Evolutionary conservation across 2,113 vertebrate genomes (phyloP).

Genomic region (Cyanocitta stelleri): DNA sequence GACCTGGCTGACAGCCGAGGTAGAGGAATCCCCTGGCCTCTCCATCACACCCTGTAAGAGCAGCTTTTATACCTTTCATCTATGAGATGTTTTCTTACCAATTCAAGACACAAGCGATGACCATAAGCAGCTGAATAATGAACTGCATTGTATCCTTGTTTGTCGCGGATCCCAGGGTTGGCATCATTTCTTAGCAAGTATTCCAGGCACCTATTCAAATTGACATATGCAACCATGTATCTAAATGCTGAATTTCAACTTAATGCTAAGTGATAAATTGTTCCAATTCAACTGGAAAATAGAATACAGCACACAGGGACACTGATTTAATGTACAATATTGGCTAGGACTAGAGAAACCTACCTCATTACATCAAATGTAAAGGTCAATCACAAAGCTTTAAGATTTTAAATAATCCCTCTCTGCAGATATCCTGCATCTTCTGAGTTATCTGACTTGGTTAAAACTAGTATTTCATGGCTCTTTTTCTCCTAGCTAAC

Average conservation of each 20-base stretch:
- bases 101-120: constrained; percentile 78
- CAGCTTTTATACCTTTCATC: background rate
- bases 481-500: background rate
- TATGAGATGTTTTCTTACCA: constrained; percentile 65
- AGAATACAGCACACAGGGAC: background rate
- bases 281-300: constrained; percentile 6
- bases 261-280: background rate
- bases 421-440: background rate
- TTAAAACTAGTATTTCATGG: background rate
- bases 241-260: constrained; percentile 21
- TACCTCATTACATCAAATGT: background rate
- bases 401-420: background rate
- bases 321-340: background rate
- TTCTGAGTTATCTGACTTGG: background rate
- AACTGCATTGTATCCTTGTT: constrained; percentile 96
- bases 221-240: constrained; percentile 29
- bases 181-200: constrained; percentile 97
- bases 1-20: background rate
- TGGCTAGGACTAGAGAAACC: background rate
- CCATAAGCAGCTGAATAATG: constrained; percentile 87
- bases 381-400: background rate
- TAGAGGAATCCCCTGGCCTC: background rate
- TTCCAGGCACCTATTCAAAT: constrained; percentile 90
- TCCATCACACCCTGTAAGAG: background rate
- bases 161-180: constrained; percentile 95